Base-by-base conservation (phyloP, 2,797 vertebrate genomes). In the Sebastes steindachneri region DNA sequence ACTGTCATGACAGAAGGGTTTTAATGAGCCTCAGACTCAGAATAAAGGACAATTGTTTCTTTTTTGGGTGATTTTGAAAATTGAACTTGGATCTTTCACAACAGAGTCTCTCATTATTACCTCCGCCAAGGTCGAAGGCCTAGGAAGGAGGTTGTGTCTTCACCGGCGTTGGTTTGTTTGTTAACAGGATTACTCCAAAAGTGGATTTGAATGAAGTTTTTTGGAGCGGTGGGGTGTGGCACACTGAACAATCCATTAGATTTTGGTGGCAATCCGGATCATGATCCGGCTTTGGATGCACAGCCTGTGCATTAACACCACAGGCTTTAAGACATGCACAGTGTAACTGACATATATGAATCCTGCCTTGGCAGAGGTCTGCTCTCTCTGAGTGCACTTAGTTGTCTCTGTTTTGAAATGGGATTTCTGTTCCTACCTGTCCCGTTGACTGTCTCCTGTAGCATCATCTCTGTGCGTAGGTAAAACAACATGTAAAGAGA, bases 21-120 rank as follows among this genome's bases (percentile, higher is more conserved):
- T 86, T 89, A 87, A 90, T 82, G 82, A 88, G 80, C 63, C 3
- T 69, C 57, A 31, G 51, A 45, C 12, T 67, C 28, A 26, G 7
- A 73, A 82, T 73, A 66, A 87, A 88, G 68, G 76, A 58, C 78
- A 76, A 58, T 29, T 74, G 70, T 48, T 79, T 68, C 33, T 77
- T 71, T 37, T 79, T 77, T 62, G 35, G 48, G 64, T 60, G 73
- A 67, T 80, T 74, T 73, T 74, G 4, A 53, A 60, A 57, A 71
- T 1, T 54, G 21, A 81, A 77, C 73, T 73, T 65, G 0, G 7
- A 65, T 73, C 59, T 75, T 62, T 74, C 3, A 21, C 21, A 75
- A 68, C 48, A 33, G 29, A 57, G 53, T 33, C 11, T 23, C 76
- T 86, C 75, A 69, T 86, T 69, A 83, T n/a, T 35, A 35, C 33